Evolutionary conservation across 2,888 invertebrate genomes (phyloP), one percentile per base, ranked within the genome.

Genomic region (Orthosia incerta): DNA sequence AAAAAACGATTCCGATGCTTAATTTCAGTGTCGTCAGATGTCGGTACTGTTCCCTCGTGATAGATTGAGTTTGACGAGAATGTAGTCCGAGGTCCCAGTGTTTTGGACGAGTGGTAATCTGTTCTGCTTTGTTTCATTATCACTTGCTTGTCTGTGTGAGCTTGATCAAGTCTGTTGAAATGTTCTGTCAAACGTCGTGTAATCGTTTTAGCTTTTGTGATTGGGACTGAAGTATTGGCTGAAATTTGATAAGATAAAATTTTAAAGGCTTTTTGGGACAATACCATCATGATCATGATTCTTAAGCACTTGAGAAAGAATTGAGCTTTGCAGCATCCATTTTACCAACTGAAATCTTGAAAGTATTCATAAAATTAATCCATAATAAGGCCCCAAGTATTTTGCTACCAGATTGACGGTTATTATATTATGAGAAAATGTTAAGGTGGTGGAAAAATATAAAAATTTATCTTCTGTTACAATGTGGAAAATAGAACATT

Each of bases 21-120:
- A 94, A 94, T 94, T 94, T 95, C 91, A 91, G 90, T 93, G 94
- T 94, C 94, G 92, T 92, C 93, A 91, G 91, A 91, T 91, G 94
- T 93, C 92, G 82, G 88, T 86, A 85, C 74, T 82, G 90, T 80
- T 87, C 79, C 71, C 74, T 72, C 76, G 87, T 94, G 94, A 95
- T 95, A 90, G 93, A 95, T 95, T 79, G 92, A 87, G 84, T 86
- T 87, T 85, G 80, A 77, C 77, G 79, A 79, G 83, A 88, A 78
- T 85, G 75, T 61, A 80, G 82, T 72, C 79, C 76, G 63, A 74
- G 63, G 61, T 76, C 50, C 68, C 48, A 74, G 53, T 79, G 69
- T 63, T 79, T 69, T 53, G 12, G 53, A 74, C 53, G 48, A 53
- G 53, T 61, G 67, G 48, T 68, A 74, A 73, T 76, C 51, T 51